Base-by-base conservation (phyloP, 2,888 invertebrate genomes). In the Caenorhabditis becei region DNA sequence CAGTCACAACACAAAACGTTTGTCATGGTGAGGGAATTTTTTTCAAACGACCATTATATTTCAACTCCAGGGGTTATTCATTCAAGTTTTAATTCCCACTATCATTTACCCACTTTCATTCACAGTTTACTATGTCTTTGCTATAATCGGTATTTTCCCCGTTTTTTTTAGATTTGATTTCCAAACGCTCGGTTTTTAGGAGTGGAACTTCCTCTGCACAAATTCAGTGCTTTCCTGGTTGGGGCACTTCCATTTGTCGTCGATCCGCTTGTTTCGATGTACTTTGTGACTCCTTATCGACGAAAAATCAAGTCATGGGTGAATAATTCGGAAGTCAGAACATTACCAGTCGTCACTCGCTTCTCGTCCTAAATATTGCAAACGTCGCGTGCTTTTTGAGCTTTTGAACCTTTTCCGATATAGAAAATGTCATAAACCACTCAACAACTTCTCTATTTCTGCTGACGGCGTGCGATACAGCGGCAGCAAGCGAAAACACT, bases 241-340 rank as follows among this genome's bases (percentile, higher is more conserved):
- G 59, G 59, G 10, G 59, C 23, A 4, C 2, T 59, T 41, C 59
- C 59, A 8, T 24, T 10, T 24, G 16, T 59, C 14, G 18, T 59
- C 1, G 59, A 59, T 41, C 59, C 59, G 11, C 0, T 59, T 4
- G 41, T 59, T 23, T 23, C 59, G 0, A 4, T 59, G 14, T 59
- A 59, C 24, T 59, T 59, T 41, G 59, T 59, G 14, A 41, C 59
- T 11, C 59, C 59, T 16, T 59, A 35, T 18, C 37, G 59, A 10
- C 20, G 32, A 37, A 23, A 20, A 24, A 41, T 59, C 23, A 23
- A 16, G 1, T 59, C 59, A 20, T 59, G 59, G 59, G 20, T 59
- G 20, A 41, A 20, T 1, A 41, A 37, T 7, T 24, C 59, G 10
- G 23, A 37, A 41, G 4, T 41, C 23, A 23, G 23, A 16, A 41